Percentiles rank a stretch among this genome's conserved stretches.
phyloP scores from a whole-genome alignment of 2,888 invertebrate species.

The Zaprionus lineosus region DNA sequence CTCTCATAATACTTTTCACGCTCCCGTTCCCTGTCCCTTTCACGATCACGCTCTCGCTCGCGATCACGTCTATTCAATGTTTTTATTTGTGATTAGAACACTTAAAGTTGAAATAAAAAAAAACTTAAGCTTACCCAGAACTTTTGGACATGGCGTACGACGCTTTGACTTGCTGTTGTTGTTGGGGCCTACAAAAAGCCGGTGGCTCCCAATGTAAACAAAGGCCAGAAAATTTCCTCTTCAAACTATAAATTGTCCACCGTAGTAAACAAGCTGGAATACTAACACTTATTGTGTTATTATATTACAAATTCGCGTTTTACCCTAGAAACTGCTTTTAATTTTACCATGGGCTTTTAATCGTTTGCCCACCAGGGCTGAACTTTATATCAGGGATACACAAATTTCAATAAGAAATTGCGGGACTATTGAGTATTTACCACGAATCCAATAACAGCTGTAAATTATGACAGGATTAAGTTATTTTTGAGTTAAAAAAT shows the following conservation, averaged over 20 bases:
- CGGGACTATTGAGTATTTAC: no score
- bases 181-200: constrained; percentile 15
- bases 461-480: no score
- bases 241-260: no score
- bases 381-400: constrained; percentile 20
- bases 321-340: neutral
- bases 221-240: no score
- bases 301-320: no score
- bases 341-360: constrained; percentile 29
- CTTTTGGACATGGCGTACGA: constrained; percentile 57
- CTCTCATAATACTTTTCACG: constrained; percentile 71
- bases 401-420: neutral
- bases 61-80: constrained; percentile 62
- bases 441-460: no score
- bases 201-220: no score
- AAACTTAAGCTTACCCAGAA: constrained; percentile 56
- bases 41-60: constrained; percentile 57
- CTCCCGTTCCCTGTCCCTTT: constrained; percentile 67
- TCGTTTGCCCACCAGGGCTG: constrained; percentile 41
- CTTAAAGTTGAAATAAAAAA: neutral
- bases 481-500: no score
- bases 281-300: no score
- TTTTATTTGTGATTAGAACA: no score
- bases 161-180: neutral
- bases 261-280: no score